Percentiles rank a stretch among this genome's conserved stretches.
These are phyloP conservation scores for Sipha flava DNA, from an alignment of 1,140 invertebrate genomes.

Conservation along the genomic window DNA sequence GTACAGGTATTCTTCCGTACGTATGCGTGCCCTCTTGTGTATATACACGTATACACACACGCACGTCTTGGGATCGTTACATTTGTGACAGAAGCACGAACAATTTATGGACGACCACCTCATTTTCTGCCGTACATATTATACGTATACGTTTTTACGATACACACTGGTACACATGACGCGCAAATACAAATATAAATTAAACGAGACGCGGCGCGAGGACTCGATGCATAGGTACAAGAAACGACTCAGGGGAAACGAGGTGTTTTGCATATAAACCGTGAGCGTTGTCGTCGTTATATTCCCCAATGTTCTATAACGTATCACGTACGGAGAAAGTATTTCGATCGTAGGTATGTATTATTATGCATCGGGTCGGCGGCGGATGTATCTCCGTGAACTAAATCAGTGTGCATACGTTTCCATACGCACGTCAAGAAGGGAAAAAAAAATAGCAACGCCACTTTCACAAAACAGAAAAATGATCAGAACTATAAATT, in stretches of 20 bases:
- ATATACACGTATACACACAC: background rate
- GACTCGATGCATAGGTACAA: background rate
- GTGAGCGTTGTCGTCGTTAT: background rate
- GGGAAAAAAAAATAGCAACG: background rate
- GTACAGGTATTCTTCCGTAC: too few relatives aligned
- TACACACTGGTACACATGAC: background rate
- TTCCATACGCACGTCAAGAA: background rate
- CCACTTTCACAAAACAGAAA: conserved; percentile 4
- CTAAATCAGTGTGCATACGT: background rate
- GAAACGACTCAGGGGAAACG: background rate
- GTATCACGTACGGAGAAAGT: background rate
- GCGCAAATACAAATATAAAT: background rate
- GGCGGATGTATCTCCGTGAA: conserved; percentile 5
- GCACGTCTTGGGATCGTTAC: background rate
- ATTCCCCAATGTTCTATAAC: background rate
- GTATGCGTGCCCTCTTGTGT: too few relatives aligned
- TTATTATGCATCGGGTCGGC: background rate
- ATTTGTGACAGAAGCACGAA: background rate
- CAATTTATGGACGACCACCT: background rate
- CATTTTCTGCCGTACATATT: background rate
- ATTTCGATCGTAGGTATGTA: conserved; percentile 8
- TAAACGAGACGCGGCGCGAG: conserved; percentile 7
- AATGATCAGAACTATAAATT: background rate
- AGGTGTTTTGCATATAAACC: conserved; percentile 14
- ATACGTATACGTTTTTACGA: conserved; percentile 6